phyloP scores from a whole-genome alignment of 1,140 invertebrate species.

The Aphelenchoides besseyi region DNA sequence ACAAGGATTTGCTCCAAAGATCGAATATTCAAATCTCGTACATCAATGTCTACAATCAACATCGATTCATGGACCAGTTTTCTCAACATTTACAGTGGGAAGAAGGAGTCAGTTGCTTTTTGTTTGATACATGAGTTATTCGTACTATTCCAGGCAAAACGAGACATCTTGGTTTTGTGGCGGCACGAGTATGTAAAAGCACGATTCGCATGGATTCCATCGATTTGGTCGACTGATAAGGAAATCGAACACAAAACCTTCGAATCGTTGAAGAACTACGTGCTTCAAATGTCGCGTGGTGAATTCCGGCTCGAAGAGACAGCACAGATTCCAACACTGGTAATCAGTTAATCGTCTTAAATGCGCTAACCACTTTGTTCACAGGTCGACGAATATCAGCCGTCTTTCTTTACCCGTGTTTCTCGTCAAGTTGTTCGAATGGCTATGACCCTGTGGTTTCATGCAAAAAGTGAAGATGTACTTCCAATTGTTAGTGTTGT shows the following conservation, averaged over 20 bases:
- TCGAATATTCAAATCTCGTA: slow-evolving; percentile 39
- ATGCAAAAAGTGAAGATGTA: slow-evolving; percentile 50
- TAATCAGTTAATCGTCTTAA: too few relatives aligned
- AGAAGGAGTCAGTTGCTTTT: background rate
- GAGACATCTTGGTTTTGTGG: slow-evolving; percentile 51
- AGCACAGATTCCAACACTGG: slow-evolving; percentile 27
- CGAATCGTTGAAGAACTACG: slow-evolving; percentile 20
- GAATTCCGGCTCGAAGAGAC: slow-evolving; percentile 34
- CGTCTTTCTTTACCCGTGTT: slow-evolving; percentile 44
- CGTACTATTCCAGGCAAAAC: slow-evolving; percentile 18
- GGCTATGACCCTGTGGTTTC: slow-evolving; percentile 49
- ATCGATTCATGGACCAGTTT: slow-evolving; percentile 49
- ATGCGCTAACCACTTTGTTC: background rate
- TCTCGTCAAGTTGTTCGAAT: slow-evolving; percentile 43
- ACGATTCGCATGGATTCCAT: slow-evolving; percentile 45
- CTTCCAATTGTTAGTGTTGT: slow-evolving; percentile 57
- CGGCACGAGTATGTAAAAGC: slow-evolving; percentile 47
- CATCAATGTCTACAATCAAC: slow-evolving; percentile 45
- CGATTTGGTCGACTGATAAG: slow-evolving; percentile 31
- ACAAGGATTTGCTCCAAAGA: slow-evolving; percentile 3
- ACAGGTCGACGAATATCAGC: slow-evolving; percentile 53
- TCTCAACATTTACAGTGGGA: slow-evolving; percentile 18
- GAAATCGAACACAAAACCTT: slow-evolving; percentile 34
- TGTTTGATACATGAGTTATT: background rate
- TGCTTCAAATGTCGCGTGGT: slow-evolving; percentile 15